Evolutionary conservation across 2,888 invertebrate species (phyloP).

Genomic region (Sclerodermus sp.): DNA sequence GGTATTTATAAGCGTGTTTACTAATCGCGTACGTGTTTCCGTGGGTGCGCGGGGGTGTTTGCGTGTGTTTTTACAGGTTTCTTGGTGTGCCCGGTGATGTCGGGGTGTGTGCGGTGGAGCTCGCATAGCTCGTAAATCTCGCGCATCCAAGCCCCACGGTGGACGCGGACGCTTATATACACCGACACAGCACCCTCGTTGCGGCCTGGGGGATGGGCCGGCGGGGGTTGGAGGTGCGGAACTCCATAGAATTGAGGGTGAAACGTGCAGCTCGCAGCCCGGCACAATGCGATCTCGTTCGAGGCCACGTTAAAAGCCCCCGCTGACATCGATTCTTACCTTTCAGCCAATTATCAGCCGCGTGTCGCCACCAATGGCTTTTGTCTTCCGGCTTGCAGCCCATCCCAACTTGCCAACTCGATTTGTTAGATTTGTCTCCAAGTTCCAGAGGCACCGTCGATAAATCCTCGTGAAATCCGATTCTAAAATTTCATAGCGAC

Average conservation of each 20-base stretch:
- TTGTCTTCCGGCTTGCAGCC: constrained; percentile 3
- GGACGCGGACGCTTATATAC: constrained; percentile 25
- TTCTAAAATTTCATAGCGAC: neutral
- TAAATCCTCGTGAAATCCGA: neutral
- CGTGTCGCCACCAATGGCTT: constrained; percentile 11
- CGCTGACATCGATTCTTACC: constrained; percentile 26
- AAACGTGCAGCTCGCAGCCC: constrained; percentile 19
- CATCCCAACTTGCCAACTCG: neutral
- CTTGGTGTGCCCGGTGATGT: neutral
- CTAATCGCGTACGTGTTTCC: constrained; percentile 17
- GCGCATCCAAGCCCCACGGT: constrained; percentile 20
- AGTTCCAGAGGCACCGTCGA: neutral
- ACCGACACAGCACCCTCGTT: too few relatives aligned
- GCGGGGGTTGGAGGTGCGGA: constrained; percentile 17
- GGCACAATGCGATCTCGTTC: constrained; percentile 20
- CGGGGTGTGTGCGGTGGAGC: constrained; percentile 2
- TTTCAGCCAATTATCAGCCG: constrained; percentile 19
- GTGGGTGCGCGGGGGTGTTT: constrained; percentile 9
- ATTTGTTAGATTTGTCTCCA: neutral
- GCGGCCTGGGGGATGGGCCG: neutral
- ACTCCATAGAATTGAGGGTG: constrained; percentile 11
- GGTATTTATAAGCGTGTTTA: neutral
- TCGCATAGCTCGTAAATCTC: constrained; percentile 48
- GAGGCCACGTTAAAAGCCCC: constrained; percentile 11
- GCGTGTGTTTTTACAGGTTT: constrained; percentile 7